These are phyloP conservation scores for Romanogobio albipinnatus DNA, from an alignment of 2,113 vertebrate species.

Conservation along the genomic window DNA sequence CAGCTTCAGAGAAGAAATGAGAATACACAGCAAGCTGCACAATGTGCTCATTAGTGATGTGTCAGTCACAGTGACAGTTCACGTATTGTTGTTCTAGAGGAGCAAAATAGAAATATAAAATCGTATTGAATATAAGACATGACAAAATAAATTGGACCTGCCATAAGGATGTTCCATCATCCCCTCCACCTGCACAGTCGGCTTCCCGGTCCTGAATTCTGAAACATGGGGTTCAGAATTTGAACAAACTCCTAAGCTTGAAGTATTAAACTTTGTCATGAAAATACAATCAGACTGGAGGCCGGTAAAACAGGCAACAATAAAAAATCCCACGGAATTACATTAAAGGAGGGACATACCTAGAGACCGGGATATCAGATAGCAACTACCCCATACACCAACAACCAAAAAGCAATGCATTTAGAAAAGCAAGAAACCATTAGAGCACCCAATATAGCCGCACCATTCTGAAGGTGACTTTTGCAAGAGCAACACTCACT, in stretches of 20 bases:
- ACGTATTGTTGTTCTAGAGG: conserved; percentile 1
- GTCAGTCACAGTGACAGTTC: not conserved
- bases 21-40: conserved; percentile 6
- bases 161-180: not conserved
- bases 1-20: conserved; percentile 16
- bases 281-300: not conserved
- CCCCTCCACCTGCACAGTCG: not conserved
- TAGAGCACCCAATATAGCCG: too few relatives aligned
- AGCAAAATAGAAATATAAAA: conserved; percentile 25
- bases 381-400: not conserved
- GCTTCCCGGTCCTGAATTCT: not conserved
- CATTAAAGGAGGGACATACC: not conserved
- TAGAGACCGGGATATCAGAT: not conserved
- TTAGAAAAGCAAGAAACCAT: not conserved
- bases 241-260: not conserved
- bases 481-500: not conserved
- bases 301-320: not conserved
- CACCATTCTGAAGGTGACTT: not conserved
- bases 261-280: not conserved
- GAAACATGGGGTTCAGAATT: not conserved
- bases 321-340: not conserved
- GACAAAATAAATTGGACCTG: conserved; percentile 14
- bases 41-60: conserved; percentile 19
- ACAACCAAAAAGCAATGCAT: not conserved
- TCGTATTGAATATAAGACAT: not conserved